Evolutionary conservation across 1,140 invertebrate genomes (phyloP).

Genomic region (Apocrypta bakeri): DNA sequence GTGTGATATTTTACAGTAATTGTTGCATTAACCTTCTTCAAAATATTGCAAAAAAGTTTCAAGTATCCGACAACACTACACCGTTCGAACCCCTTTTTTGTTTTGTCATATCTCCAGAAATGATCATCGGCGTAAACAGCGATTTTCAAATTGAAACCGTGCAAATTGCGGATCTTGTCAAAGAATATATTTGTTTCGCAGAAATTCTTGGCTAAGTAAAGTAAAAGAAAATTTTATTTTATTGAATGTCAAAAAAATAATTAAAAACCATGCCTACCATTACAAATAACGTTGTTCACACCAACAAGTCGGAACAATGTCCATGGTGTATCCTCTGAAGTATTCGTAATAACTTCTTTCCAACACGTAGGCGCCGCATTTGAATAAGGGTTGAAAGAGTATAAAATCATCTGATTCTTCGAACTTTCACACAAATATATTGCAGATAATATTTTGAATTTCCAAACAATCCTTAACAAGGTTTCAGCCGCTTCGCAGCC

Average conservation of each 20-base stretch:
- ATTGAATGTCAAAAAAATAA: too few relatives aligned
- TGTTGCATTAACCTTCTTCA: too few relatives aligned
- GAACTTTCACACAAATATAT: background rate
- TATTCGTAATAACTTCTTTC: background rate
- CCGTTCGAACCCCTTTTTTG: too few relatives aligned
- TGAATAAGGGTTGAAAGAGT: background rate
- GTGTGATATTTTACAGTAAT: too few relatives aligned
- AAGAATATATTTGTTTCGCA: background rate
- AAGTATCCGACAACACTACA: too few relatives aligned
- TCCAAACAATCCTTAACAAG: background rate
- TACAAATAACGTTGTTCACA: too few relatives aligned
- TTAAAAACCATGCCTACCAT: too few relatives aligned
- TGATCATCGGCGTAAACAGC: too few relatives aligned
- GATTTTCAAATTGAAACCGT: background rate
- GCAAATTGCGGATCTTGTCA: background rate
- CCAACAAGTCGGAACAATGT: too few relatives aligned
- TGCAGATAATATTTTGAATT: background rate
- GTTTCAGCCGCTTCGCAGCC: background rate
- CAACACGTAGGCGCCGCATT: background rate
- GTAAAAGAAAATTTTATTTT: background rate
- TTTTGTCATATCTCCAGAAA: too few relatives aligned
- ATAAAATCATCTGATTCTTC: background rate
- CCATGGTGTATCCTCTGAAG: too few relatives aligned
- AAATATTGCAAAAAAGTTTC: too few relatives aligned
- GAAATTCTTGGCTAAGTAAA: background rate